Evolutionary conservation across 1,140 invertebrate genomes (phyloP).

Genomic region (Ectropis grisescens): DNA sequence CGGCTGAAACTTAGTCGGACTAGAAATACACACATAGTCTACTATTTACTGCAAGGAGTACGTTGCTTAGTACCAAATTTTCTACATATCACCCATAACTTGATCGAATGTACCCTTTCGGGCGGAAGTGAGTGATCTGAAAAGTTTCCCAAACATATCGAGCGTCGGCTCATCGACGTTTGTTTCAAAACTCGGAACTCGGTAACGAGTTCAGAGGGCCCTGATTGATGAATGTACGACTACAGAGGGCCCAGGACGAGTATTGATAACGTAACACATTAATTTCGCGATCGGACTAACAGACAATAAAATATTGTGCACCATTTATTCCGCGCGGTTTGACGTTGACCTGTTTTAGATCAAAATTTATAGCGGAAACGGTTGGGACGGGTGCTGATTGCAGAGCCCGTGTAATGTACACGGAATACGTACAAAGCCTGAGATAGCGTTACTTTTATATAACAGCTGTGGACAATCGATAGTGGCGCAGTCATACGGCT

Average conservation of each 20-base stretch:
- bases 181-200: constrained; percentile 38
- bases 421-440: no score
- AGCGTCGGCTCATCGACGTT: constrained; percentile 34
- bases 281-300: constrained; percentile 32
- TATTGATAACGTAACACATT: constrained; percentile 52
- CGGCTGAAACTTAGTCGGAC: no score
- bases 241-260: constrained; percentile 17
- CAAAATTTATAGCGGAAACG: no score
- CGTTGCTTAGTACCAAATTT: no score
- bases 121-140: constrained; percentile 57
- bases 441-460: no score
- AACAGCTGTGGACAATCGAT: no score
- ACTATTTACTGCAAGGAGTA: no score
- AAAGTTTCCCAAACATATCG: constrained; percentile 53
- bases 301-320: constrained; percentile 16
- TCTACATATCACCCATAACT: no score
- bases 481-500: no score
- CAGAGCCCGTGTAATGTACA: no score
- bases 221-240: constrained; percentile 51
- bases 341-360: neutral
- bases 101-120: constrained; percentile 23
- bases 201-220: constrained; percentile 48
- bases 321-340: constrained; percentile 8
- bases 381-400: no score
- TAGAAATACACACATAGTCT: no score